These are phyloP conservation scores for Limulus polyphemus DNA, from an alignment of 2,888 invertebrate genomes.

Conservation along the genomic window DNA sequence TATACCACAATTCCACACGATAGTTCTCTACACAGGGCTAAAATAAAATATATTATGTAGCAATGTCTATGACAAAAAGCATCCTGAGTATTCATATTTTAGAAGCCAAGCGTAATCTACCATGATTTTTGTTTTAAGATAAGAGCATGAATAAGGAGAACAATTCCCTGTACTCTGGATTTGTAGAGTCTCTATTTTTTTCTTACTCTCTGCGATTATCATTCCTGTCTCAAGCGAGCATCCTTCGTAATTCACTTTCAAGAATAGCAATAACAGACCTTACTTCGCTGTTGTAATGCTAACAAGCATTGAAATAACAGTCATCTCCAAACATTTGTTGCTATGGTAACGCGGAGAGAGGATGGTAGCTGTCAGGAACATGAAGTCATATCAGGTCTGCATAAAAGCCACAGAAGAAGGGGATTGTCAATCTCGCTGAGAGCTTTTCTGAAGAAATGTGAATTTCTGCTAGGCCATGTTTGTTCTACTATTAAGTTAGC, in stretches of 20 bases:
- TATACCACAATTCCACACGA: no score
- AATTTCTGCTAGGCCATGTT: background rate
- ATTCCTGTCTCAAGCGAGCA: no score
- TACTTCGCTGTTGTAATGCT: slow-evolving; percentile 4
- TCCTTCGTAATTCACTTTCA: slow-evolving; percentile 1
- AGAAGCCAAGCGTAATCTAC: no score
- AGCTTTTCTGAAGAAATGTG: background rate
- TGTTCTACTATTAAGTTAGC: background rate
- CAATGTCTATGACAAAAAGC: no score
- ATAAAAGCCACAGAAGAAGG: slow-evolving; percentile 1
- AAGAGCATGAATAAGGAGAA: no score
- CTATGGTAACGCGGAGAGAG: background rate
- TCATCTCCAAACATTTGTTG: slow-evolving; percentile 4
- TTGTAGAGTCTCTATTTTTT: no score
- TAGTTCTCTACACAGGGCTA: no score
- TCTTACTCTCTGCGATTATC: no score
- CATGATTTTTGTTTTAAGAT: no score
- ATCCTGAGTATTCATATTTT: no score
- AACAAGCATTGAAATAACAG: slow-evolving; percentile 6
- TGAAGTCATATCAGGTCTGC: slow-evolving; percentile 4
- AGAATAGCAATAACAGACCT: slow-evolving; percentile 1
- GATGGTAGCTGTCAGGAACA: slow-evolving; percentile 4
- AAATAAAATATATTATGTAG: no score
- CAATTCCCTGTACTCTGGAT: no score
- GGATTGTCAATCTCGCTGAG: slow-evolving; percentile 2